Evolutionary conservation across 2,888 invertebrate genomes (phyloP).

Genomic region (Sphinx pinastri): DNA sequence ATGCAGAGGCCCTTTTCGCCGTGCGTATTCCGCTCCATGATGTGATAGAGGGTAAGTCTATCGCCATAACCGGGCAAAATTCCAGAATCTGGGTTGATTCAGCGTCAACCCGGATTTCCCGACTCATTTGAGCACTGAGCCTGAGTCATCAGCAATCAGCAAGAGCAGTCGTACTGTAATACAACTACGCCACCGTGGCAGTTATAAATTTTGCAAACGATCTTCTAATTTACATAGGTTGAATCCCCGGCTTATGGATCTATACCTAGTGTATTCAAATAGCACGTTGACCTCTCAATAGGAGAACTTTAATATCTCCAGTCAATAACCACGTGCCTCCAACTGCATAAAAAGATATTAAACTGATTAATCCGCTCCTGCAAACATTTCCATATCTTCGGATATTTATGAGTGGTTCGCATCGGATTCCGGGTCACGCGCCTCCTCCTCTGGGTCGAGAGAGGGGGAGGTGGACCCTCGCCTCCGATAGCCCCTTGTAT

Average conservation of each 20-base stretch:
- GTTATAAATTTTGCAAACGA: neutral
- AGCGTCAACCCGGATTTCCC: too few species aligned
- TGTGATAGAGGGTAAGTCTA: neutral
- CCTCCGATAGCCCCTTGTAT: conserved; percentile 14
- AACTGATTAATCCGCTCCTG: conserved; percentile 28
- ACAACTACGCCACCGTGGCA: too few species aligned
- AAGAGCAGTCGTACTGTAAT: too few species aligned
- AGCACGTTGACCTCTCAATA: too few species aligned
- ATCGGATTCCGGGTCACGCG: conserved; percentile 60
- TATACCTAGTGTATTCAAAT: too few species aligned
- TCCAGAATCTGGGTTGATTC: too few species aligned
- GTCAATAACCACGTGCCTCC: neutral
- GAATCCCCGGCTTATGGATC: too few species aligned
- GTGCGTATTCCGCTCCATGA: too few species aligned
- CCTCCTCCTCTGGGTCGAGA: conserved; percentile 24
- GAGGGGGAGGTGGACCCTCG: conserved; percentile 16
- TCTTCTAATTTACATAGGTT: too few species aligned
- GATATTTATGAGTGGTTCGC: conserved; percentile 41
- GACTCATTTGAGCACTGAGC: too few species aligned
- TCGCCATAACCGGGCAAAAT: neutral
- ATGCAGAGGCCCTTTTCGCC: too few species aligned
- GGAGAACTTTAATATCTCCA: neutral
- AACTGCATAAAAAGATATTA: conserved; percentile 17
- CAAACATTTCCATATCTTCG: conserved; percentile 47
- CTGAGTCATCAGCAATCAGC: too few species aligned